phyloP scores from a whole-genome alignment of 2,113 vertebrate species.

The Anarhynchus alexandrinus region DNA sequence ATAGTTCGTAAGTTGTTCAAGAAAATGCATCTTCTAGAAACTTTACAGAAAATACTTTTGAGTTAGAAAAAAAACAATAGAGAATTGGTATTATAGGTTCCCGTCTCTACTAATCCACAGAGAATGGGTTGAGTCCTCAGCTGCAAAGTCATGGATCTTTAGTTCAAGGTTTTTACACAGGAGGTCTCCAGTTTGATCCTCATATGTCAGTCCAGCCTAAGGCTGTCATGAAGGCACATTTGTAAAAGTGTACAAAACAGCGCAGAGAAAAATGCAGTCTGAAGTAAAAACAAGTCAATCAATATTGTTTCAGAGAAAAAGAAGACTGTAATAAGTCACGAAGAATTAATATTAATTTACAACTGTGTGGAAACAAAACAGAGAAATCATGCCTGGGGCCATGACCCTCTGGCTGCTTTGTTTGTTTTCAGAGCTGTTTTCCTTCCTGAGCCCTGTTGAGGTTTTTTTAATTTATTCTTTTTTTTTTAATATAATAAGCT shows the following conservation, averaged over 20 bases:
- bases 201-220: not conserved
- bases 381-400: not conserved
- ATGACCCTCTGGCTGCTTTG: not conserved
- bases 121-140: not conserved
- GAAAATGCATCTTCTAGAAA: not conserved
- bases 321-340: not conserved
- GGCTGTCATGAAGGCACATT: not conserved
- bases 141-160: not conserved
- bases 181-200: not conserved
- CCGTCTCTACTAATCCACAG: not conserved
- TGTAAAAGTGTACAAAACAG: not conserved
- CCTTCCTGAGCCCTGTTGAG: not conserved
- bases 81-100: not conserved
- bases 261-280: not conserved
- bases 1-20: not conserved
- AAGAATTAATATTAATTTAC: slow-evolving; percentile 43
- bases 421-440: not conserved
- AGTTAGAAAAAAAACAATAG: not conserved
- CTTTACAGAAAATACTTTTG: not conserved
- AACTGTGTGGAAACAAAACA: not conserved
- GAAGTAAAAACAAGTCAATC: slow-evolving; percentile 8
- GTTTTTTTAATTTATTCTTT: not conserved
- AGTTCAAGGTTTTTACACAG: not conserved
- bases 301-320: not conserved
- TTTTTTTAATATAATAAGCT: not conserved